Percentiles rank a stretch among this genome's conserved stretches.
phyloP scores from a whole-genome alignment of 2,888 invertebrate species.

The Embidobia sp. region DNA sequence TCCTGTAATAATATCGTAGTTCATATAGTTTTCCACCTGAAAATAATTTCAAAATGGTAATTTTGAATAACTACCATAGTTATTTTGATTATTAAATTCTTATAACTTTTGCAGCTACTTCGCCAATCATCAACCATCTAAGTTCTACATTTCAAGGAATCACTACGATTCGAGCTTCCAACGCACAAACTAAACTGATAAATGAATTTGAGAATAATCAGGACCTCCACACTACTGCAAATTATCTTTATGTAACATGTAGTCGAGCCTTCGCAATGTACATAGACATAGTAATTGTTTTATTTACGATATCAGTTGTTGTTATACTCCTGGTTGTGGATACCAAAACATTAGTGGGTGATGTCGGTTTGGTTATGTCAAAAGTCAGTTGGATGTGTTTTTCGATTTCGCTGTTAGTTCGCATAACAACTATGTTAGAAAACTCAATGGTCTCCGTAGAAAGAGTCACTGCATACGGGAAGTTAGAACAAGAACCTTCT shows the following conservation, averaged over 20 bases:
- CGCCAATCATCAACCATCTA: constrained; percentile 96
- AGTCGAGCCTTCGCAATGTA: constrained; percentile 86
- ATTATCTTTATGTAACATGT: constrained; percentile 86
- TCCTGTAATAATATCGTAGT: too few species aligned
- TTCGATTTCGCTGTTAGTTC: constrained; percentile 85
- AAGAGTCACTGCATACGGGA: constrained; percentile 86
- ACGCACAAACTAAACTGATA: constrained; percentile 84
- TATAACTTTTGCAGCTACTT: constrained; percentile 86
- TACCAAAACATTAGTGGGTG: constrained; percentile 77
- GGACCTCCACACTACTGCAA: constrained; percentile 86
- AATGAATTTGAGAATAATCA: constrained; percentile 84
- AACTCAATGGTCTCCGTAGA: constrained; percentile 87
- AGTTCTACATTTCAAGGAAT: constrained; percentile 92
- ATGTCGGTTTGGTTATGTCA: constrained; percentile 83
- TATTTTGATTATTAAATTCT: constrained; percentile 75
- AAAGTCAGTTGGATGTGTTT: constrained; percentile 81
- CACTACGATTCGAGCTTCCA: constrained; percentile 40
- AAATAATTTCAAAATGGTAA: too few species aligned
- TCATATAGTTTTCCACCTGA: too few species aligned
- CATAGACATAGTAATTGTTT: constrained; percentile 84
- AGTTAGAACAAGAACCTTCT: constrained; percentile 85
- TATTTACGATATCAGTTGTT: constrained; percentile 84
- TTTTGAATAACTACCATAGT: too few species aligned
- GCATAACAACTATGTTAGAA: constrained; percentile 84
- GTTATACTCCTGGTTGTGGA: constrained; percentile 84